Conservation (phyloP, 2,113 vertebrate species). For the Nicator chloris region DNA sequence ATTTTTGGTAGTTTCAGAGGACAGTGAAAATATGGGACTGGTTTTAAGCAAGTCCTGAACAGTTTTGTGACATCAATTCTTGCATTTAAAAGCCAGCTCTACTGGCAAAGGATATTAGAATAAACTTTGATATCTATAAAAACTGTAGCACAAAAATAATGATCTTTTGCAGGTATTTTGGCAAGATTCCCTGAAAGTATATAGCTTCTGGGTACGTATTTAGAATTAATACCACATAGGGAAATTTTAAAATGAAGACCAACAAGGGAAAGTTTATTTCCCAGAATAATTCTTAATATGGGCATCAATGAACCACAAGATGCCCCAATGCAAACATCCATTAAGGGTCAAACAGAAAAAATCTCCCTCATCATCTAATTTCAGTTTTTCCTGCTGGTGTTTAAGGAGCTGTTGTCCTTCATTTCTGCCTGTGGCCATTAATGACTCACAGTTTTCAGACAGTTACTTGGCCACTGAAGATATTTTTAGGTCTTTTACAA, state of each 20-base stretch:
- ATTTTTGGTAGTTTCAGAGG: neutral
- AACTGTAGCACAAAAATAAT: neutral
- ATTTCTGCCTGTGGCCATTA: constrained; percentile 22
- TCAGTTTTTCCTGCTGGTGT: neutral
- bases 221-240: neutral
- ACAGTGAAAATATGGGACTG: neutral
- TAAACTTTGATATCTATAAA: neutral
- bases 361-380: neutral
- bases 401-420: constrained; percentile 30
- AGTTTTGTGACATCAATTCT: neutral
- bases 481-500: constrained; percentile 44
- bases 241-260: neutral
- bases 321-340: neutral
- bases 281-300: neutral
- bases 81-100: neutral
- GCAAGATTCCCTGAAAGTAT: neutral
- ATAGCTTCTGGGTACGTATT: neutral
- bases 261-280: neutral
- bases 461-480: constrained; percentile 31
- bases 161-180: neutral
- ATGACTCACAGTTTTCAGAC: constrained; percentile 51
- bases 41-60: neutral
- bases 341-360: neutral
- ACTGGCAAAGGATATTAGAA: neutral
- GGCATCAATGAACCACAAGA: neutral